Evolutionary conservation across 2,113 vertebrate genomes (phyloP), one percentile per base, ranked within the genome.

Genomic region (Psettodes erumei): DNA sequence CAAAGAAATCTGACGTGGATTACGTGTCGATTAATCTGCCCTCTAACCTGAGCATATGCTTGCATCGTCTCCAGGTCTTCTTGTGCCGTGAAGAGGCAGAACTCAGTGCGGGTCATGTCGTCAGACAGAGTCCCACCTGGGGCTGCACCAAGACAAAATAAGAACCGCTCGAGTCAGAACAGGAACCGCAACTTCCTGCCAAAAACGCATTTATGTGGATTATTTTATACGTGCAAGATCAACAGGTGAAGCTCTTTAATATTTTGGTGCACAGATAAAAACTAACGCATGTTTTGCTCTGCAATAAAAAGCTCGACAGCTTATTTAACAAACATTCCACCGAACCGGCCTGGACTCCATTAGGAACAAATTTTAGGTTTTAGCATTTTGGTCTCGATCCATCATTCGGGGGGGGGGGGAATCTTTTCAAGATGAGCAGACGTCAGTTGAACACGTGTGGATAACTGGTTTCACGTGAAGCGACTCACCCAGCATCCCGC

Each of bases 31-130:
- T 3, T 30, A 10, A 25, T 50, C 9, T 5, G 47, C 6, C 8
- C 7, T 73, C 79, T 74, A n/a, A 99, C 98, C 96, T 98, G 97
- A 95, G 98, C 98, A 90, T 98, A 99, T 68, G 97, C 97, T 94
- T 98, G 98, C 97, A 99, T 99, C 69, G 97, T 99, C 95, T 98
- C 98, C 81, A 99, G 94, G 93, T 99, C 98, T 92, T 99, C 98
- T 89, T 98, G 96, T 94, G 98, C 98, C 90, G 96, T 96, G 76
- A 99, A 99, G 56, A 99, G 96, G 92, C 98, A 99, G 95, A 96
- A 98, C 77, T 98, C 96, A 15, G 98, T 99, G 72, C 96, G 97
- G 92, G 96, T 99, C 98, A 99, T 94, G 96, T 99, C 98, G 62
- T 99, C 98, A 79, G 97, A 97, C 81, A 99, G 86, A 89, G 96